A percentile compares a stretch with the other conserved stretches of the same genome.
Evolutionary conservation across 2,113 vertebrate genomes (phyloP).

Genomic region (Gymnocephalus cernua): DNA sequence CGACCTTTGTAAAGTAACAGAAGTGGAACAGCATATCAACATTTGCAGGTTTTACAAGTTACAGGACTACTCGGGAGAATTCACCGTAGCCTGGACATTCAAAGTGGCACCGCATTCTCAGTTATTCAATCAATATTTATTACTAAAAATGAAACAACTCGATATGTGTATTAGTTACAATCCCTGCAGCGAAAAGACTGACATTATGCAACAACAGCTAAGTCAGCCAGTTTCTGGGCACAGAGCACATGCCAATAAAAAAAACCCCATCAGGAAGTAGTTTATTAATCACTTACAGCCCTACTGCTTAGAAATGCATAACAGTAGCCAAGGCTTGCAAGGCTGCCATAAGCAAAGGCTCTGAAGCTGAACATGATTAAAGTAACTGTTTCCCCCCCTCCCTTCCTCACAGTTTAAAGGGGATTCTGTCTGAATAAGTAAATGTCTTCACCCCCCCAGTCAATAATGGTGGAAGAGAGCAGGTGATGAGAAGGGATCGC

Average conservation of each 20-base stretch:
- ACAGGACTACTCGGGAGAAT: neutral
- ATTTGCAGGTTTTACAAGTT: neutral
- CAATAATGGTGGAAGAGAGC: neutral
- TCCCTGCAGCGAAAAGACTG: conserved; percentile 69
- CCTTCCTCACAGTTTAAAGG: conserved; percentile 25
- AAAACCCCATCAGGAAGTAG: conserved; percentile 59
- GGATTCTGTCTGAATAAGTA: conserved; percentile 19
- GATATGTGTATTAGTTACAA: conserved; percentile 68
- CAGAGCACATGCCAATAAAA: conserved; percentile 49
- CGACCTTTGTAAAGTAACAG: neutral
- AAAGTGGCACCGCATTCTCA: conserved; percentile 26
- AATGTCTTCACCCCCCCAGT: neutral
- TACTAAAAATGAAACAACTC: conserved; percentile 76
- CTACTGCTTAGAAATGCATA: conserved; percentile 50
- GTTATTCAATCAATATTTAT: conserved; percentile 79
- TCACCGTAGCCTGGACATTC: neutral
- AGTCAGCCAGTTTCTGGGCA: conserved; percentile 43
- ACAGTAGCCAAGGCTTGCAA: conserved; percentile 35
- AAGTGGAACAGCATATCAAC: neutral
- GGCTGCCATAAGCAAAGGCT: conserved; percentile 23
- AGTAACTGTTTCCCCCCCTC: conserved; percentile 22
- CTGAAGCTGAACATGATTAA: conserved; percentile 30
- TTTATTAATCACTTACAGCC: conserved; percentile 64
- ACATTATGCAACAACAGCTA: conserved; percentile 47
- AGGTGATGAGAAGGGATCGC: neutral